Base-by-base conservation (phyloP, 1,140 invertebrate genomes). In the Elymnias hypermnestra region DNA sequence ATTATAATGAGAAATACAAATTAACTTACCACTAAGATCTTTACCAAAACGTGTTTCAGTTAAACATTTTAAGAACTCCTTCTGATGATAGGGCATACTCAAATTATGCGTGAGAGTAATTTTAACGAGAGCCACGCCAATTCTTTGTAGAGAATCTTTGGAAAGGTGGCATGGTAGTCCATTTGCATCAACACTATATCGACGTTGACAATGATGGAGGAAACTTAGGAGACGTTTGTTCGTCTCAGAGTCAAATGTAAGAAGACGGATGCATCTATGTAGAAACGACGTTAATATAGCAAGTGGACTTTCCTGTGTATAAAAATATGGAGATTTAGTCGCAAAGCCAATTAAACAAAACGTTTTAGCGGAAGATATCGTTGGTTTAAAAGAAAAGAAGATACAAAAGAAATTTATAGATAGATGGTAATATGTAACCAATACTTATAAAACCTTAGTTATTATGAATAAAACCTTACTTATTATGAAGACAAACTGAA, bases 271-370 rank as follows among this genome's bases (percentile, higher is more conserved):
- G 40, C 72, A 75, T 5, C 78, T 72, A 41, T 79, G 67, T 1
- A 85, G 60, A 40, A 86, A 87, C 4, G 69, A 81, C 15, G 89
- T 85, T 19, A 91, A 87, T 5, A 76, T 37, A 38, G 83, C 86
- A 1, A 91, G 60, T 0, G 90, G 88, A 72, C 88, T 91, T 15
- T 90, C 88, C 90, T 91, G 29, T 15, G n/a, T 15, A 15, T 7
- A 33, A 33, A 33, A 17, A 33, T 21, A n/a, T n/a, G n/a, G n/a
- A n/a, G n/a, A n/a, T n/a, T n/a, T n/a, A n/a, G n/a, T n/a, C n/a
- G n/a, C n/a, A n/a, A n/a, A n/a, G n/a, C n/a, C n/a, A n/a, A n/a
- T n/a, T n/a, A n/a, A n/a, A n/a, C n/a, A n/a, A n/a, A n/a, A n/a
- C n/a, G n/a, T n/a, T n/a, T n/a, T n/a, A n/a, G n/a, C n/a, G n/a